phyloP scores from a whole-genome alignment of 2,888 invertebrate species.

The Linnaemya tessellans region DNA sequence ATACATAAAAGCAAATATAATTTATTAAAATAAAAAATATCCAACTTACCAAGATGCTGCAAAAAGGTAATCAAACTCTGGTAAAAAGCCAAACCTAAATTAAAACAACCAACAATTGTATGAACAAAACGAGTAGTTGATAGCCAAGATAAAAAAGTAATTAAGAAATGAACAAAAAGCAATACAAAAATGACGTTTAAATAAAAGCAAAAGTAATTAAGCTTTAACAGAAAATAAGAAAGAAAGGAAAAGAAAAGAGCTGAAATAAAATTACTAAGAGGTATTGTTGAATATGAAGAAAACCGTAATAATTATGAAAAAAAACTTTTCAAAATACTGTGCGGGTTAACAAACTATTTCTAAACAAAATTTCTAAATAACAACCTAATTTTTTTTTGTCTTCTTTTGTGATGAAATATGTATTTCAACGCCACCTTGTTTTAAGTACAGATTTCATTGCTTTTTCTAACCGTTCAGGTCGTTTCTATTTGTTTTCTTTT shows the following conservation, averaged over 20 bases:
- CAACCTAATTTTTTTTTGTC: background rate
- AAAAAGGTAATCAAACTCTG: slow-evolving; percentile 39
- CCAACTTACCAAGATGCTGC: background rate
- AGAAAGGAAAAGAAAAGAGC: background rate
- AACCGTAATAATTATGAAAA: background rate
- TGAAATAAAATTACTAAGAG: background rate
- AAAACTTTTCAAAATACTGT: background rate
- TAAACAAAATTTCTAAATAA: background rate
- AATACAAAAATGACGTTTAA: slow-evolving; percentile 32
- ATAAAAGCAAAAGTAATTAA: slow-evolving; percentile 70
- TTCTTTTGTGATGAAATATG: background rate
- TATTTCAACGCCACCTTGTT: background rate
- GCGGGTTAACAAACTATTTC: background rate
- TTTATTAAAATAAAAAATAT: background rate
- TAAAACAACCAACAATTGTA: slow-evolving; percentile 12
- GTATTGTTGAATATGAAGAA: background rate
- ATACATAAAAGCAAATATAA: background rate
- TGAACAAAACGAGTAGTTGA: background rate
- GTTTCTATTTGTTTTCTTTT: background rate
- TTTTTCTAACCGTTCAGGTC: background rate
- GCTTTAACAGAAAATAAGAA: slow-evolving; percentile 3
- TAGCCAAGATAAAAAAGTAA: slow-evolving; percentile 26
- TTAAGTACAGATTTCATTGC: background rate
- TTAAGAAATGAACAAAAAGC: slow-evolving; percentile 23
- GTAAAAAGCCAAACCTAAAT: slow-evolving; percentile 17